Evolutionary conservation across 2,797 vertebrate species (phyloP).

Genomic region (Hydrophis major): DNA sequence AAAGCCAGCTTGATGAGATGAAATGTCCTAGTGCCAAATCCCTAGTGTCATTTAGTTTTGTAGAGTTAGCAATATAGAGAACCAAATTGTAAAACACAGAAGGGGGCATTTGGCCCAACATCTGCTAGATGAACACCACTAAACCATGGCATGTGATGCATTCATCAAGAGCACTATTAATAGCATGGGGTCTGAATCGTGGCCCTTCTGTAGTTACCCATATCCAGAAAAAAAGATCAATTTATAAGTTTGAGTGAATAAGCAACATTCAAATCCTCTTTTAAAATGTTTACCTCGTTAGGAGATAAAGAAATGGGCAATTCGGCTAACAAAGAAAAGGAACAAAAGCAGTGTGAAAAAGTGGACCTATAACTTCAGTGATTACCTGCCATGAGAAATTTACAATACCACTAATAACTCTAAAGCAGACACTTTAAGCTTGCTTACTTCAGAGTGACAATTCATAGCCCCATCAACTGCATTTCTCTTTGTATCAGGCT

Average conservation of each 20-base stretch:
- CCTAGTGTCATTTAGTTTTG: background rate
- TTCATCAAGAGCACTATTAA: background rate
- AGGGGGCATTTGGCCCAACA: background rate
- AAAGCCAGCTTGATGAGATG: background rate
- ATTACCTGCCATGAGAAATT: conserved; percentile 28
- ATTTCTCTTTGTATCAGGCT: background rate
- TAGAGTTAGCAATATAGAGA: background rate
- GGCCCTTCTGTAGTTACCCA: background rate
- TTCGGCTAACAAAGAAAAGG: background rate
- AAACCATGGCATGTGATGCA: background rate
- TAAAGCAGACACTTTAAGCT: background rate
- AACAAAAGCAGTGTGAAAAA: conserved; percentile 28
- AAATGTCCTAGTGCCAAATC: background rate
- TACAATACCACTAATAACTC: conserved; percentile 8
- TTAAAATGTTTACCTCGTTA: conserved; percentile 4
- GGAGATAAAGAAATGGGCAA: conserved; percentile 18
- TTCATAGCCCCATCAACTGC: background rate
- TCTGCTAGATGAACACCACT: background rate
- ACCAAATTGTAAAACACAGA: too few relatives aligned
- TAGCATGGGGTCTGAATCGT: background rate
- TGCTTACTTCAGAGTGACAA: background rate
- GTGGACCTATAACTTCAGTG: conserved; percentile 11
- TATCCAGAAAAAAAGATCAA: background rate
- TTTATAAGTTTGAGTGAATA: background rate
- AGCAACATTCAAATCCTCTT: background rate